These are phyloP conservation scores for Lepetodrilus schrolli DNA, from an alignment of 2,888 invertebrate genomes.

Conservation along the genomic window DNA sequence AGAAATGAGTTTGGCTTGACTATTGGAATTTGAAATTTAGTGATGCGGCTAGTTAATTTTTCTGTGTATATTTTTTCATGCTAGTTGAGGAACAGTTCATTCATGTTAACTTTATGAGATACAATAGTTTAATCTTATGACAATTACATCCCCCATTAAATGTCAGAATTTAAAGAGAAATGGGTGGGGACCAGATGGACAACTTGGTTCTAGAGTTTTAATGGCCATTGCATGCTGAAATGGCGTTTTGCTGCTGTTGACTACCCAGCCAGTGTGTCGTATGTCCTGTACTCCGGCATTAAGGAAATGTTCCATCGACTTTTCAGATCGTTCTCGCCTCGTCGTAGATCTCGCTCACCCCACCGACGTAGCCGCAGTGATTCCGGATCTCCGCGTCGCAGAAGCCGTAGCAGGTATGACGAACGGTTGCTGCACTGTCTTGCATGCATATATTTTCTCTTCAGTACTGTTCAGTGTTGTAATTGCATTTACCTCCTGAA, in stretches of 20 bases:
- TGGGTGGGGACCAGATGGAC: no score
- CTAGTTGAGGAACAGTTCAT: no score
- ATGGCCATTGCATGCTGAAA: slow-evolving; percentile 4
- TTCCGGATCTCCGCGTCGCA: neutral
- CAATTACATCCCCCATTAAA: no score
- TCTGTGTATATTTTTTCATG: neutral
- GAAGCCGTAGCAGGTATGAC: slow-evolving; percentile 14
- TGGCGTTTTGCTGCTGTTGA: neutral
- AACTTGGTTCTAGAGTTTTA: slow-evolving; percentile 21
- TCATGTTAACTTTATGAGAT: no score
- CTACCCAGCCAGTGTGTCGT: no score
- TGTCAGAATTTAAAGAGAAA: no score
- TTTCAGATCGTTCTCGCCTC: slow-evolving; percentile 44
- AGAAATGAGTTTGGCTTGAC: neutral
- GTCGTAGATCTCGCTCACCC: slow-evolving; percentile 28
- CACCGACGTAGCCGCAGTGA: slow-evolving; percentile 23
- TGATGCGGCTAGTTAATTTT: neutral
- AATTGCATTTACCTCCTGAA: neutral
- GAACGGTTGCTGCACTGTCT: no score
- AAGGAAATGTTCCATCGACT: no score
- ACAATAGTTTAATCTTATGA: no score
- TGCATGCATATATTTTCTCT: neutral
- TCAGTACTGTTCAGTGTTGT: neutral
- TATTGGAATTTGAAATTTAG: neutral
- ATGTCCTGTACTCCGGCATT: neutral